Evolutionary conservation across 2,888 invertebrate genomes (phyloP), one percentile per base, ranked within the genome.

Genomic region (Pseudanteris insignis): DNA sequence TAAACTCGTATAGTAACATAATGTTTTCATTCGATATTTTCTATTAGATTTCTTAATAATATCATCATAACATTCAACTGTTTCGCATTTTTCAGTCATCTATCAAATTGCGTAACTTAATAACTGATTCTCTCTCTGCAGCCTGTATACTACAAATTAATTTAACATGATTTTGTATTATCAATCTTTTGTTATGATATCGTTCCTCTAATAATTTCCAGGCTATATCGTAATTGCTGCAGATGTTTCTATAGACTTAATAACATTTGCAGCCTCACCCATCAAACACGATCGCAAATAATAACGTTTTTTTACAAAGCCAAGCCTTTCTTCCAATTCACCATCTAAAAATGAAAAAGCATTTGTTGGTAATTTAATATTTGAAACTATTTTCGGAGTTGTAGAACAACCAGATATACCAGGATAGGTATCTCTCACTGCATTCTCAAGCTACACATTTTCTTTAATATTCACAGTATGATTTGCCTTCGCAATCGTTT

Each of bases 301-400:
- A 36, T 61, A 41, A 14, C 64, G 26, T 33, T 67, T 66, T 46
- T 63, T 55, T 3, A 57, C 62, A 32, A 66, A 67, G 1, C 18
- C 12, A 8, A 46, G 21, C 47, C 37, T 37, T 4, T 47, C 47
- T 25, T 47, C 47, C 2, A 37, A 37, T 28, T 47, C 37, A 24
- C 37, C 47, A 25, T 30, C 30, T 14, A 47, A 47, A 1, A 24
- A 24, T 6, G 36, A 30, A 2, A 47, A 47, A 14, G 29, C 14
- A 2, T 36, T 47, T 4, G 37, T 30, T 24, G 47, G 47, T n/a
- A 48, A 25, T 28, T 38, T 48, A 12, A 47, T 47, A 7, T 47
- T 37, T 6, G 47, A 30, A 5, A 47, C 47, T 7, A 36, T 37
- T 34, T 9, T 21, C 12, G 37, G 21, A n/a, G n/a, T n/a, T n/a